These are phyloP conservation scores for Danio jaintianensis DNA, from an alignment of 2,797 vertebrate species.

Conservation along the genomic window DNA sequence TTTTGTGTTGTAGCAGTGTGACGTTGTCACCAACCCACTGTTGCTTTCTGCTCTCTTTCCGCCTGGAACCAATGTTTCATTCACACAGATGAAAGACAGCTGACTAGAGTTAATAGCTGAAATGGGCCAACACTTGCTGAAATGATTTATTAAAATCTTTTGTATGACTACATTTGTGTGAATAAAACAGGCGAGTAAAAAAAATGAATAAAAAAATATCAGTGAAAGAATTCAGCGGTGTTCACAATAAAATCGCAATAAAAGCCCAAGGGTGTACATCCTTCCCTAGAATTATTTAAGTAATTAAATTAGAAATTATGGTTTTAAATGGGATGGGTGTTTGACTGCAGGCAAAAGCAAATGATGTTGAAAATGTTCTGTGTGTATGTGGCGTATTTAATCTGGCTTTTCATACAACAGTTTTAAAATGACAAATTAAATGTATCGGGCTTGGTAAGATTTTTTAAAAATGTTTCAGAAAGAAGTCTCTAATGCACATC, in stretches of 20 bases:
- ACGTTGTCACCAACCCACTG: slow-evolving; percentile 34
- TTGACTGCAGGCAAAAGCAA: slow-evolving; percentile 40
- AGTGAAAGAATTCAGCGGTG: background rate
- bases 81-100: slow-evolving; percentile 22
- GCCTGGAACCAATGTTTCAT: slow-evolving; percentile 39
- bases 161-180: background rate
- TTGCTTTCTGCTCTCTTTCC: slow-evolving; percentile 42
- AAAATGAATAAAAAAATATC: background rate
- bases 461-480: background rate
- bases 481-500: background rate
- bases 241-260: background rate
- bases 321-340: slow-evolving; percentile 20
- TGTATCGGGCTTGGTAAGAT: background rate
- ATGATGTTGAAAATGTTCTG: slow-evolving; percentile 15
- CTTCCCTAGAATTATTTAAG: slow-evolving; percentile 16
- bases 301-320: slow-evolving; percentile 35
- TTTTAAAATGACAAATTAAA: background rate
- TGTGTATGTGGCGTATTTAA: background rate
- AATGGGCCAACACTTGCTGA: slow-evolving; percentile 15
- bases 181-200: slow-evolving; percentile 17
- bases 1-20: slow-evolving; percentile 53
- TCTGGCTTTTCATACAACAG: slow-evolving; percentile 8
- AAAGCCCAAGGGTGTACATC: slow-evolving; percentile 30
- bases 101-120: slow-evolving; percentile 38
- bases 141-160: slow-evolving; percentile 43